Conservation (phyloP, 2,797 vertebrate species). For the Parambassis ranga region DNA sequence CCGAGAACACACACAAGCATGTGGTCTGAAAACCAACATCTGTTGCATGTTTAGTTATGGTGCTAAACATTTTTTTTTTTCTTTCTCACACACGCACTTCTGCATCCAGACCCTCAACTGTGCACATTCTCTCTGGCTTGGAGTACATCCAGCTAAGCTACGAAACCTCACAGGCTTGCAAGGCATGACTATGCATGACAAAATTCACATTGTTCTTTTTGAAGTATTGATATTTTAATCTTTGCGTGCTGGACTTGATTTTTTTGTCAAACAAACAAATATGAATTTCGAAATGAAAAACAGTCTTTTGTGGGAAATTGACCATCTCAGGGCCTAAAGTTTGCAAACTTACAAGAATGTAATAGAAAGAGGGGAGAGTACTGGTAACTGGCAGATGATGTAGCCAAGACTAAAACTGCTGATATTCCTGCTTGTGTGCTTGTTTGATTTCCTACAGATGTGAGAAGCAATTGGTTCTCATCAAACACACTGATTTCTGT, state of each 20-base stretch:
- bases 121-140: not conserved
- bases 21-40: slow-evolving; percentile 52
- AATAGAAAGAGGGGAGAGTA: too few relatives aligned
- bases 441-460: not conserved
- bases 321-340: not conserved
- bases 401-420: not conserved
- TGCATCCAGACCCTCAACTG: not conserved
- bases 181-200: not conserved
- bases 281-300: too few relatives aligned
- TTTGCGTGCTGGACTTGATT: not conserved
- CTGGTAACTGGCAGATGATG: too few relatives aligned
- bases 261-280: too few relatives aligned
- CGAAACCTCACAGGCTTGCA: not conserved
- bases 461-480: not conserved
- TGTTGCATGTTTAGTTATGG: slow-evolving; percentile 38
- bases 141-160: not conserved
- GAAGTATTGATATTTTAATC: not conserved
- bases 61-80: slow-evolving; percentile 12
- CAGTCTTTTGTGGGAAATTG: not conserved
- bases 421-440: not conserved
- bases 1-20: slow-evolving; percentile 46
- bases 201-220: slow-evolving; percentile 2
- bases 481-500: not conserved
- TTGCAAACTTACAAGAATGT: not conserved
- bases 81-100: not conserved